Percentiles rank a stretch among this genome's conserved stretches.
Evolutionary conservation across 2,113 vertebrate species (phyloP).

Genomic region (Pristiophorus japonicus): DNA sequence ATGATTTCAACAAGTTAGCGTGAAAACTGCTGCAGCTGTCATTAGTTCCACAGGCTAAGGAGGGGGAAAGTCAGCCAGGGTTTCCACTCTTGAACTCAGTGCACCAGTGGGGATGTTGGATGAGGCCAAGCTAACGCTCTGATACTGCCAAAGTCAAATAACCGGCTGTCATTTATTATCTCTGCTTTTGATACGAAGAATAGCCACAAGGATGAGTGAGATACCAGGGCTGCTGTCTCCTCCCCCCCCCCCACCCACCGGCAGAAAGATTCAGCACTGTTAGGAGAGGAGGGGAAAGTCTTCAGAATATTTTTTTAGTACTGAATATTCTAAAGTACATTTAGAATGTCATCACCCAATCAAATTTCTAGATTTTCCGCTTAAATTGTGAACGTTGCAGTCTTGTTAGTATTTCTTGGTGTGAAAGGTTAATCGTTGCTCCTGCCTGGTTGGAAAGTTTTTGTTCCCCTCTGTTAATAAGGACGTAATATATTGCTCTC

Average conservation of each 20-base stretch:
- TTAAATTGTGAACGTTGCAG: not conserved
- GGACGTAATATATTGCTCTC: not conserved
- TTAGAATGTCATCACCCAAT: not conserved
- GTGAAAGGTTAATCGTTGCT: not conserved
- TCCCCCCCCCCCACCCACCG: no score
- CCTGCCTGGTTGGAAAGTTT: not conserved
- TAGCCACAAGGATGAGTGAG: no score
- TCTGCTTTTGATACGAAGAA: not conserved
- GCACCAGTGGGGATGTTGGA: not conserved
- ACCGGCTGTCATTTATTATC: not conserved
- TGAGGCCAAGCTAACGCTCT: not conserved
- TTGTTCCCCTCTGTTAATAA: not conserved
- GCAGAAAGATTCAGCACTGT: not conserved
- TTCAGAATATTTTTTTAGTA: no score
- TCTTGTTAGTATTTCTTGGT: not conserved
- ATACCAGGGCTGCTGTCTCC: not conserved
- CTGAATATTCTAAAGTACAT: not conserved
- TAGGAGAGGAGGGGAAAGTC: not conserved
- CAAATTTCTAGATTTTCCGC: not conserved
- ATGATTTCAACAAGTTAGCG: not conserved
- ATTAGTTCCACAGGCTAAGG: not conserved
- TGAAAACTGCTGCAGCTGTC: not conserved
- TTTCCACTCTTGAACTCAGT: not conserved
- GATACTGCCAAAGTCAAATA: not conserved
- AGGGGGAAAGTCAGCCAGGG: not conserved